Evolutionary conservation across 2,888 invertebrate species (phyloP).

Genomic region (Xylota segnis): DNA sequence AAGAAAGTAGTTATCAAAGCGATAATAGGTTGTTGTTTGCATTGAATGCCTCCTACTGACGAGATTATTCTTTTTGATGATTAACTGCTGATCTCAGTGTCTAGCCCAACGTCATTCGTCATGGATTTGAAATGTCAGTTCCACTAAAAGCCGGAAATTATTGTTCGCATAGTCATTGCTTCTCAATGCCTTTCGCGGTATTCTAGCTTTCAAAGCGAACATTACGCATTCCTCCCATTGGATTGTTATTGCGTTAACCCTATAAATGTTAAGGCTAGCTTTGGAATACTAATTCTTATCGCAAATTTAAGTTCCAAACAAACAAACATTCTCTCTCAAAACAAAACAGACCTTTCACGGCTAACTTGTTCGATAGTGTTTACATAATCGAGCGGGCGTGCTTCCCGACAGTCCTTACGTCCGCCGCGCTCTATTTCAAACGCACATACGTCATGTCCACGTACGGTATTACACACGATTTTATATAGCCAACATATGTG

Average conservation of each 20-base stretch:
- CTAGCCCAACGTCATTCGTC: background rate
- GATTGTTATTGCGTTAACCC: conserved; percentile 29
- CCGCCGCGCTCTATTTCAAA: conserved; percentile 38
- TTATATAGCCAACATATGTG: conserved; percentile 51
- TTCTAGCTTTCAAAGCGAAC: background rate
- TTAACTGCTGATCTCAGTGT: no score
- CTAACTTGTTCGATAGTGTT: conserved; percentile 6
- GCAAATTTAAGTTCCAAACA: conserved; percentile 27
- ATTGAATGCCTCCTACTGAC: no score
- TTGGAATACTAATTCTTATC: conserved; percentile 46
- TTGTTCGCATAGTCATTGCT: background rate
- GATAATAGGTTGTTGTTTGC: no score
- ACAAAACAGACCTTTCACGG: conserved; percentile 36
- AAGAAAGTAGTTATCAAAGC: no score
- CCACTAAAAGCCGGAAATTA: conserved; percentile 20
- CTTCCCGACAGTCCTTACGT: conserved; percentile 25
- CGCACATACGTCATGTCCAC: conserved; percentile 42
- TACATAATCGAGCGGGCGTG: conserved; percentile 22
- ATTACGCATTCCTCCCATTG: conserved; percentile 5
- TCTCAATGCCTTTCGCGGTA: background rate
- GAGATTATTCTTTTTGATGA: no score
- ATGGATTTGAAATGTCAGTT: conserved; percentile 1
- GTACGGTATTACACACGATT: conserved; percentile 5
- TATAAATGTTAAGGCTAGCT: conserved; percentile 11
- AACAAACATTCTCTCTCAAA: conserved; percentile 10